Evolutionary conservation across 2,113 vertebrate species (phyloP).

Genomic region (Thamnophis sirtalis): DNA sequence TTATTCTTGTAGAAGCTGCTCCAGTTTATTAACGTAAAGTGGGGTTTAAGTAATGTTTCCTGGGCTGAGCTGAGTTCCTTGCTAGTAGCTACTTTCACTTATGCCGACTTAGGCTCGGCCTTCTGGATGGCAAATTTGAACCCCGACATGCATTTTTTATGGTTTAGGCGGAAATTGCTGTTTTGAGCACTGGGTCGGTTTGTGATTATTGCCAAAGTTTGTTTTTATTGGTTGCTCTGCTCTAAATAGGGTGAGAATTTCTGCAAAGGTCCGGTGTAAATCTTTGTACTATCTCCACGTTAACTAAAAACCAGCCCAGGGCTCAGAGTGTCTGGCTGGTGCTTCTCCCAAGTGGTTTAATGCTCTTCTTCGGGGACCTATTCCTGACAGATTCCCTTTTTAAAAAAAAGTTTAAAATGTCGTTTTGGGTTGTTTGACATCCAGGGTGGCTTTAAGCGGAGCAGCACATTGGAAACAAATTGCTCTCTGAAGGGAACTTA

Average conservation of each 20-base stretch:
- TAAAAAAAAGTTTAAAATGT: neutral
- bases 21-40: neutral
- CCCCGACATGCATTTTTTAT: fast-evolving
- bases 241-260: neutral
- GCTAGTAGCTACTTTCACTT: neutral
- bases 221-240: neutral
- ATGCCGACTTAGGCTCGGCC: neutral
- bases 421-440: no score
- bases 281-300: neutral
- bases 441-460: neutral
- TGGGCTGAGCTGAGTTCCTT: neutral
- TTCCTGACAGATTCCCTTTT: neutral
- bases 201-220: neutral
- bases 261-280: neutral
- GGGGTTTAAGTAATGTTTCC: neutral
- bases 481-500: neutral
- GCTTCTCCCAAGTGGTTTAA: fast-evolving
- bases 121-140: neutral
- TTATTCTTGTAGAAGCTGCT: neutral
- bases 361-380: neutral
- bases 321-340: fast-evolving
- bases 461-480: neutral
- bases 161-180: neutral
- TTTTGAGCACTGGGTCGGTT: neutral
- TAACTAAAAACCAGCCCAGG: fast-evolving